phyloP scores from a whole-genome alignment of 2,797 vertebrate species.

The Lutjanus argentimaculatus region DNA sequence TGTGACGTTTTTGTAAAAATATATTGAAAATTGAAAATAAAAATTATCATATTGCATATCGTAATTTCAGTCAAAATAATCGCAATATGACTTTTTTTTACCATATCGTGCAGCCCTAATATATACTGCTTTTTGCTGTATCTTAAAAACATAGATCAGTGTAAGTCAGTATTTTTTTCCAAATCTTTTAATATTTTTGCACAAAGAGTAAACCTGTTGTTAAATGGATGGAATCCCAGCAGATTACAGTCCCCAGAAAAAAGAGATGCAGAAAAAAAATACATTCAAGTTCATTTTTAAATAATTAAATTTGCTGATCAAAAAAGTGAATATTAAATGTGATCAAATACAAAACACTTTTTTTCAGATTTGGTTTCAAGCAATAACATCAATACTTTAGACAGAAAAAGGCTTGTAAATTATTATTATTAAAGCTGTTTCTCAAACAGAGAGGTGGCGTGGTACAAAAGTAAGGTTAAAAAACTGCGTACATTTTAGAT shows the following conservation, averaged over 20 bases:
- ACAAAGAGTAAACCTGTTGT: conserved; percentile 1
- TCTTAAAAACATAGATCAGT: neutral
- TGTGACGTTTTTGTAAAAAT: neutral
- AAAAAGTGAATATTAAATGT: conserved; percentile 45
- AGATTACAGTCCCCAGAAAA: neutral
- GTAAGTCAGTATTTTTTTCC: neutral
- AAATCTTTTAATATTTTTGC: conserved; percentile 1
- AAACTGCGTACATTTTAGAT: neutral
- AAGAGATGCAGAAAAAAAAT: neutral
- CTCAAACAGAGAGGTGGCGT: neutral
- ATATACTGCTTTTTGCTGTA: neutral
- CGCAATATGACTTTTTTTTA: no score
- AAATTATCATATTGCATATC: no score
- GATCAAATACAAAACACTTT: conserved; percentile 41
- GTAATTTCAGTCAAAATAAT: no score
- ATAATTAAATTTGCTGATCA: conserved; percentile 26
- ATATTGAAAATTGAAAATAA: no score
- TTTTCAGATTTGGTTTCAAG: conserved; percentile 45
- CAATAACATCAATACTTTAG: conserved; percentile 12
- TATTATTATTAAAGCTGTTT: neutral
- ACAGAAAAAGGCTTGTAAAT: conserved; percentile 34
- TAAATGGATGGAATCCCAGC: neutral
- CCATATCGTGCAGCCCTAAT: no score
- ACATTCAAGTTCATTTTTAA: conserved; percentile 41
- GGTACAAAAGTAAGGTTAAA: neutral